phyloP scores from a whole-genome alignment of 2,888 invertebrate species.

The Dendrolimus houi region DNA sequence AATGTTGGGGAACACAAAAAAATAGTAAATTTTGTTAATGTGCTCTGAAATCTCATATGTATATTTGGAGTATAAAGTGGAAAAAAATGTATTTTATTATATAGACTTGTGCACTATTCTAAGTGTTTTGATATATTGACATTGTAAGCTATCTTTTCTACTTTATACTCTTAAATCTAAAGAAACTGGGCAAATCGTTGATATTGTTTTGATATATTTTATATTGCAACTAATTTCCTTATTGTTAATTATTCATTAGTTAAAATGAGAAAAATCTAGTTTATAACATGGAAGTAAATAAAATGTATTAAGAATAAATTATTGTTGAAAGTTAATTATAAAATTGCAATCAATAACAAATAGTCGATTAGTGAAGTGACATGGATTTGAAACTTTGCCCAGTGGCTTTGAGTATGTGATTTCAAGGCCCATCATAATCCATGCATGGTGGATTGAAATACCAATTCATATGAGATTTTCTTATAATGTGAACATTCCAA shows the following conservation, averaged over 20 bases:
- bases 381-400: no score
- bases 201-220: no score
- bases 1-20: conserved; percentile 46
- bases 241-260: no score
- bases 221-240: no score
- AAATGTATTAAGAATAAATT: no score
- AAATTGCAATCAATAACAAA: no score
- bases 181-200: neutral
- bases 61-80: neutral
- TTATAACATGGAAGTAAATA: no score
- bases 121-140: neutral
- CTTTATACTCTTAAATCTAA: neutral
- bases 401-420: no score
- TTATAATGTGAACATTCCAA: conserved; percentile 70
- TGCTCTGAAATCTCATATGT: conserved; percentile 34
- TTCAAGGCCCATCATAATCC: neutral
- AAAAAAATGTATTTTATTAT: neutral
- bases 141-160: neutral
- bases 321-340: no score
- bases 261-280: no score
- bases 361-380: no score
- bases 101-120: neutral
- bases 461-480: conserved; percentile 68
- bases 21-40: conserved; percentile 56
- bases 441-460: conserved; percentile 21